Evolutionary conservation across 2,113 vertebrate species (phyloP), one percentile per base, ranked within the genome.

Genomic region (Chloebia gouldiae): DNA sequence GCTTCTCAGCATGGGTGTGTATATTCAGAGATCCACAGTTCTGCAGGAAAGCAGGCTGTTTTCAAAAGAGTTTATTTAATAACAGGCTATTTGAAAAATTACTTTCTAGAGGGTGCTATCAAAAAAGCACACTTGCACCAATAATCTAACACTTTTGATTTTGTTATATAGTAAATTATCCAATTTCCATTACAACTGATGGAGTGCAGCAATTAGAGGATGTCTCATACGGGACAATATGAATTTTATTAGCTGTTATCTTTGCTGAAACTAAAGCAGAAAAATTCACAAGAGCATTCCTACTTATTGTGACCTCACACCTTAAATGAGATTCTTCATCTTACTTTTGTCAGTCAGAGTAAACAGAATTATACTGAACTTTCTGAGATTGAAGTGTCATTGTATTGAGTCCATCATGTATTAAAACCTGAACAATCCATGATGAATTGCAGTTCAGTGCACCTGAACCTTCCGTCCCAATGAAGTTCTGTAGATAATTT

Each of bases 51-150:
- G 28, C 20, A 66, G 49, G 4, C 20, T 93, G 86, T 89, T 97
- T 95, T 81, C 78, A 86, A 92, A 81, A 82, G 91, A 53, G 68
- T 90, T 93, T 93, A 88, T 95, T 92, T 92, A 94, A 92, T 93
- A 93, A 91, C 73, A 76, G 45, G 13, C 21, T 66, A 60, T 93
- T 81, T 88, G 92, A 95, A 95, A 91, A 95, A 92, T 76, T 91
- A 59, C 56, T 88, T 95, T 93, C 70, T 61, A 91, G 70, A 80
- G 73, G 70, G 50, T 81, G 37, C 47, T 90, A 90, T 84, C 64
- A 91, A 72, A 91, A 81, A 91, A 68, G 10, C 20, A 49, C 44
- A 81, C 76, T 92, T 91, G n/a, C 21, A 81, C 64, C 73, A 93
- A 78, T 28, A 91, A 83, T 71, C 57, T 77, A 47, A 91, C 65